Percentiles rank a stretch among this genome's conserved stretches.
Evolutionary conservation across 1,140 invertebrate species (phyloP).

Genomic region (Pemphigus obesinymphae): DNA sequence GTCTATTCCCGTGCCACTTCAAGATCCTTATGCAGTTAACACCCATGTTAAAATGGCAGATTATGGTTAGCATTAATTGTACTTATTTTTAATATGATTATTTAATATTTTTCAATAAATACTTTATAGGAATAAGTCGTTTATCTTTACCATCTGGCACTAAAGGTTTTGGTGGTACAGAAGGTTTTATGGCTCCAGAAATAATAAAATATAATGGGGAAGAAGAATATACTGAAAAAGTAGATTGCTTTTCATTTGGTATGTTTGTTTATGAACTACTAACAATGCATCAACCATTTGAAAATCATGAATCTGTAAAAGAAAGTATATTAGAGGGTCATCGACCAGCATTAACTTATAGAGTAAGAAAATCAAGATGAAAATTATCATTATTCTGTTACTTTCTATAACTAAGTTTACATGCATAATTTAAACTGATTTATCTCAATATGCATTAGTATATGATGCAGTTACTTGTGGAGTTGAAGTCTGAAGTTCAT

Average conservation of each 20-base stretch:
- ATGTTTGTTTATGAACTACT: constrained; percentile 97
- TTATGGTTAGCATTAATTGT: constrained; percentile 72
- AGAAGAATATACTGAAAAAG: constrained; percentile 97
- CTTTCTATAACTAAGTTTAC: not conserved
- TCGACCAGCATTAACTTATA: constrained; percentile 76
- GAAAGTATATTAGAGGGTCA: constrained; percentile 93
- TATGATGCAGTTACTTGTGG: too few species aligned
- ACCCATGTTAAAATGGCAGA: constrained; percentile 92
- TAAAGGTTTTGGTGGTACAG: constrained; percentile 95
- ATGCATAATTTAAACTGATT: too few species aligned
- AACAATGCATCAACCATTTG: constrained; percentile 89
- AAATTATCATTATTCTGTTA: not conserved
- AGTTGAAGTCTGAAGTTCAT: too few species aligned
- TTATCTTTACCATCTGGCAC: constrained; percentile 82
- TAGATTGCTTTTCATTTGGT: constrained; percentile 98
- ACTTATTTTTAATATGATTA: not conserved
- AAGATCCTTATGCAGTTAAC: constrained; percentile 58
- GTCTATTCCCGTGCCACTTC: constrained; percentile 71
- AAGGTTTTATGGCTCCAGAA: constrained; percentile 98
- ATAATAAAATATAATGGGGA: constrained; percentile 97
- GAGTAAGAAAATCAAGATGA: constrained; percentile 53
- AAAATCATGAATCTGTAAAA: constrained; percentile 91
- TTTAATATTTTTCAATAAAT: not conserved
- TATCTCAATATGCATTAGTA: too few species aligned
- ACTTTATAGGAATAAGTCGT: constrained; percentile 70